Evolutionary conservation across 2,113 vertebrate species (phyloP).

Genomic region (Melanerpes formicivorus): DNA sequence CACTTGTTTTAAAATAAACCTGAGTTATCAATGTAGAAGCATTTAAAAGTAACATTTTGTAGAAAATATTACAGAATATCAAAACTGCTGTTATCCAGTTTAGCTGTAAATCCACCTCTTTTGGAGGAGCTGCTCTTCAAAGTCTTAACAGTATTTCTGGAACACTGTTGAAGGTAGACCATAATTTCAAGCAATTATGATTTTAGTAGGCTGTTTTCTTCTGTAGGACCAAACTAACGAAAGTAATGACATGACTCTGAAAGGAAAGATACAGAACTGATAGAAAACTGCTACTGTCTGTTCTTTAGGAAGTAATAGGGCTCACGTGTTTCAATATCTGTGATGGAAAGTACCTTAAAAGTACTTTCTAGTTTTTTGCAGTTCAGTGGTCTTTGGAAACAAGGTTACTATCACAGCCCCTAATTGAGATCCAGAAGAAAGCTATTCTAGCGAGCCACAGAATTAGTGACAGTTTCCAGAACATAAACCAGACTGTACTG

Average conservation of each 20-base stretch:
- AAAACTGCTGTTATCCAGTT: background rate
- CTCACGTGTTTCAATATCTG: background rate
- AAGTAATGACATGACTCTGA: background rate
- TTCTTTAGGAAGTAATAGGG: background rate
- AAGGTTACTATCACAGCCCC: background rate
- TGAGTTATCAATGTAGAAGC: background rate
- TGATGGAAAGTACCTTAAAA: background rate
- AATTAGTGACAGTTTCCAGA: background rate
- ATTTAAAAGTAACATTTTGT: background rate
- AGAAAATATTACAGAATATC: background rate
- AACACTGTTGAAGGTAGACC: background rate
- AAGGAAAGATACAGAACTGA: background rate
- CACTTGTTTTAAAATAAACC: background rate
- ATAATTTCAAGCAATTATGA: background rate
- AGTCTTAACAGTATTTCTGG: background rate
- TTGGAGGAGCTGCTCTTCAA: background rate
- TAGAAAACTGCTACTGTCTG: background rate
- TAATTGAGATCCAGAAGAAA: background rate
- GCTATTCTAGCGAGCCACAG: background rate
- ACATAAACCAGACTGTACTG: background rate
- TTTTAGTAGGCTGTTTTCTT: background rate
- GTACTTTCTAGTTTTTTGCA: background rate
- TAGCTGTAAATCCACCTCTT: background rate
- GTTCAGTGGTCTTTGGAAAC: background rate
- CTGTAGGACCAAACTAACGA: background rate